Percentiles rank a stretch among this genome's conserved stretches.
Conservation (phyloP, 2,888 invertebrate genomes). For the Lycia hirtaria region DNA sequence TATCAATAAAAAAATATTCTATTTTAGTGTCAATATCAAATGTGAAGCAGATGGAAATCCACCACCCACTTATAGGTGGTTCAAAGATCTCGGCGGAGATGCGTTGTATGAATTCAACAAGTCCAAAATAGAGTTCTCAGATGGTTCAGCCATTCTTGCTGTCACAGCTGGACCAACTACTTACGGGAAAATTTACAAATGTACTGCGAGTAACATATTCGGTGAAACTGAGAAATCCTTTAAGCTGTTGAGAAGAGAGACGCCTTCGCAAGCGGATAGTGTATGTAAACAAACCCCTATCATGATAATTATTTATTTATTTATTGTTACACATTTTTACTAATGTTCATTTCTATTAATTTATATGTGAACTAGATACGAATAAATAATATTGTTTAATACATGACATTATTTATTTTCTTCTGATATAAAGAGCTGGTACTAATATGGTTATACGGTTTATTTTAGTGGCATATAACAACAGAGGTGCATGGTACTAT, state of each 20-base stretch:
- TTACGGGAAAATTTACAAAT: slow-evolving; percentile 59
- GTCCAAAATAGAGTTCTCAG: slow-evolving; percentile 52
- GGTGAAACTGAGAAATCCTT: slow-evolving; percentile 59
- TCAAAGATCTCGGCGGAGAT: slow-evolving; percentile 54
- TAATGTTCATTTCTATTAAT: no score
- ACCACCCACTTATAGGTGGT: slow-evolving; percentile 65
- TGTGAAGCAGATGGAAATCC: slow-evolving; percentile 67
- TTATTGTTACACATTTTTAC: no score
- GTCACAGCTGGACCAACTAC: slow-evolving; percentile 55
- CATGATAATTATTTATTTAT: no score
- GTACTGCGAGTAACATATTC: slow-evolving; percentile 60
- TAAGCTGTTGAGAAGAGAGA: slow-evolving; percentile 52
- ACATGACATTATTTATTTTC: no score
- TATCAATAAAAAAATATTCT: no score
- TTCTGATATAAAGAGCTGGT: no score
- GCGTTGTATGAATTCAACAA: slow-evolving; percentile 57
- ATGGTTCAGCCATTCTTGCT: slow-evolving; percentile 55
- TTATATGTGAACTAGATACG: no score
- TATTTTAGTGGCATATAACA: no score
- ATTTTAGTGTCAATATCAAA: slow-evolving; percentile 63
- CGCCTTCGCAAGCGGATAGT: slow-evolving; percentile 57
- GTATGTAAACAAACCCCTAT: slow-evolving; percentile 45
- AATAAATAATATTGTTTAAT: no score
- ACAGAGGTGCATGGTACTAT: no score
- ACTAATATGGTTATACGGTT: no score